phyloP scores from a whole-genome alignment of 1,140 invertebrate genomes.

The Amphibalanus amphitrite region DNA sequence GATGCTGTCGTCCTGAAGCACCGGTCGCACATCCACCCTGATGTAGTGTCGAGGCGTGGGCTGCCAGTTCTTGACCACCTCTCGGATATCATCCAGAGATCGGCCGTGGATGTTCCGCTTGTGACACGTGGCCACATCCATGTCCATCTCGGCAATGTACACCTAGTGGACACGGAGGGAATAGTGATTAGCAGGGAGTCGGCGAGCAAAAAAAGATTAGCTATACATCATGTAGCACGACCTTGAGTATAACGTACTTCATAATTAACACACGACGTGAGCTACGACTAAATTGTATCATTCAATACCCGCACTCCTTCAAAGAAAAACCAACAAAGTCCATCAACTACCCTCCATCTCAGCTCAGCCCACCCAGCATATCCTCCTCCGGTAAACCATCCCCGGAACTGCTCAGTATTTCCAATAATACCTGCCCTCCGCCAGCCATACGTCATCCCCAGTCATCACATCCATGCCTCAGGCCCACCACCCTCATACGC shows the following conservation, averaged over 20 bases:
- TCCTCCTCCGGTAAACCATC: no score
- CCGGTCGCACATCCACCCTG: conserved; percentile 52
- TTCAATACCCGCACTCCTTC: neutral
- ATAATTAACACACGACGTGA: neutral
- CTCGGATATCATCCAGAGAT: conserved; percentile 54
- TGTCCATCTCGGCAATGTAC: conserved; percentile 71
- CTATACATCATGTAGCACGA: neutral
- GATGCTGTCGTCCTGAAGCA: conserved; percentile 60
- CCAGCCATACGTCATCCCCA: neutral
- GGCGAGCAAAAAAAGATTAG: no score
- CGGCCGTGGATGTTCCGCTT: conserved; percentile 72
- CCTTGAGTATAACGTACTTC: neutral
- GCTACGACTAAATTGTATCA: neutral
- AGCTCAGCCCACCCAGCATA: no score
- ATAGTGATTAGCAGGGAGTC: no score
- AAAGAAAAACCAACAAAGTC: neutral
- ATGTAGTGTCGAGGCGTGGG: conserved; percentile 41
- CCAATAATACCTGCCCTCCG: no score
- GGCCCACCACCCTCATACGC: conserved; percentile 13
- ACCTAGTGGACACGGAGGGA: conserved; percentile 36
- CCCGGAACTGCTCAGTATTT: no score
- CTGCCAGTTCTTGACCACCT: conserved; percentile 57
- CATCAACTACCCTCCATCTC: neutral
- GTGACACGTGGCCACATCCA: conserved; percentile 52
- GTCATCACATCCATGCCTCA: neutral